Conservation (phyloP, 2,888 invertebrate genomes). For the Drosophila conformis region DNA sequence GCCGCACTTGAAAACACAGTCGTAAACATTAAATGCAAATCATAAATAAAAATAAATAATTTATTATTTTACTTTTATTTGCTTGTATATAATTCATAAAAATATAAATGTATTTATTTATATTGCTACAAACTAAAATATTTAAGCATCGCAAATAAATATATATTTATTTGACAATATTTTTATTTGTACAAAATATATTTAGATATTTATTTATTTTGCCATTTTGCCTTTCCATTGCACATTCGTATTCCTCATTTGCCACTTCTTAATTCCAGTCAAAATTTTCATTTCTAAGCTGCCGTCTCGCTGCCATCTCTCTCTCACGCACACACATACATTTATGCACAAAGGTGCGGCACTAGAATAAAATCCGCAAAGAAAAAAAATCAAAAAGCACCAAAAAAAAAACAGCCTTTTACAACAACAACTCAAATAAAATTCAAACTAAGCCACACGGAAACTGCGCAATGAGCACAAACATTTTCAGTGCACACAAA, state of each 20-base stretch:
- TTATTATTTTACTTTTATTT: neutral
- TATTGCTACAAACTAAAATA: neutral
- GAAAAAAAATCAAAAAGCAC: slow-evolving; percentile 26
- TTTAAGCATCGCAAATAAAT: neutral
- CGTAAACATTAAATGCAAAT: slow-evolving; percentile 1
- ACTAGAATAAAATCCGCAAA: slow-evolving; percentile 39
- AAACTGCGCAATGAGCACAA: slow-evolving; percentile 76
- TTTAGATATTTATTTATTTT: neutral
- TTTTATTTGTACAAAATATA: neutral
- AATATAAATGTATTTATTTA: neutral
- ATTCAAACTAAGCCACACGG: slow-evolving; percentile 69
- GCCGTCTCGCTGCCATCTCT: slow-evolving; percentile 1
- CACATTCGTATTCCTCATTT: neutral
- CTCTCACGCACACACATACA: neutral
- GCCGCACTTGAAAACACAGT: slow-evolving; percentile 23
- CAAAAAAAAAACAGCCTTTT: slow-evolving; percentile 25
- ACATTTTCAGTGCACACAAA: slow-evolving; percentile 53
- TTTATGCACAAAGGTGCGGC: slow-evolving; percentile 48
- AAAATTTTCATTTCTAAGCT: slow-evolving; percentile 14
- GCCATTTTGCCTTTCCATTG: slow-evolving; percentile 2
- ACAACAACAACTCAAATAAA: slow-evolving; percentile 45
- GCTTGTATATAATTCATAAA: neutral
- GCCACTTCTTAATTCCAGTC: neutral
- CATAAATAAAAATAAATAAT: neutral
- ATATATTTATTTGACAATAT: neutral